phyloP scores from a whole-genome alignment of 2,888 invertebrate genomes.

The Helicoverpa assulta region DNA sequence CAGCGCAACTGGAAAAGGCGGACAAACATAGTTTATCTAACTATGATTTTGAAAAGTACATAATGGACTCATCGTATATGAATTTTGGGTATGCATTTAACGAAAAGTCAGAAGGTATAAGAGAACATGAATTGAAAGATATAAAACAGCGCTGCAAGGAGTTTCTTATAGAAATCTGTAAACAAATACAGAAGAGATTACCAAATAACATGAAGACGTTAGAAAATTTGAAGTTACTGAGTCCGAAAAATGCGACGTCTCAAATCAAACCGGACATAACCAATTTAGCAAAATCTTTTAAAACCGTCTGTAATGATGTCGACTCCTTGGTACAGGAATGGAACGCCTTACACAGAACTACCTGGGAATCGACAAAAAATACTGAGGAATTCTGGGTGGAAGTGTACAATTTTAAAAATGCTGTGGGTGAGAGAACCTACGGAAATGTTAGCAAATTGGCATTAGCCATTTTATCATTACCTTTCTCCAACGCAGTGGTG shows the following conservation, averaged over 20 bases:
- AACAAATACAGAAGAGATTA: slow-evolving; percentile 16
- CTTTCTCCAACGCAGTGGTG: slow-evolving; percentile 52
- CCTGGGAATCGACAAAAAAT: neutral
- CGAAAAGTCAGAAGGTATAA: slow-evolving; percentile 7
- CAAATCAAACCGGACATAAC: slow-evolving; percentile 37
- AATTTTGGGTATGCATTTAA: slow-evolving; percentile 12
- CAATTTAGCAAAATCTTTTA: slow-evolving; percentile 26
- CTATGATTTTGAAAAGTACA: slow-evolving; percentile 16
- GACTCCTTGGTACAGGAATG: slow-evolving; percentile 4
- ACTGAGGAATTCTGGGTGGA: slow-evolving; percentile 3
- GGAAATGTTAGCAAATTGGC: slow-evolving; percentile 14
- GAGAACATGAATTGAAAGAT: slow-evolving; percentile 2
- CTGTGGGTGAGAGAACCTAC: neutral
- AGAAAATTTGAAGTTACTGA: slow-evolving; percentile 24
- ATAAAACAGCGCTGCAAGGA: slow-evolving; percentile 10
- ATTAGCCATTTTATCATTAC: slow-evolving; percentile 20
- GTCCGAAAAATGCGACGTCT: slow-evolving; percentile 24
- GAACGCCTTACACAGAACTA: slow-evolving; percentile 7
- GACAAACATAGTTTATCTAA: slow-evolving; percentile 16
- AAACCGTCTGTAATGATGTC: slow-evolving; percentile 10
- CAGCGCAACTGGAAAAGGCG: slow-evolving; percentile 29
- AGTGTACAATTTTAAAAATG: slow-evolving; percentile 5
- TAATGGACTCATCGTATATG: slow-evolving; percentile 16
- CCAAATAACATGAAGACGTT: slow-evolving; percentile 5
- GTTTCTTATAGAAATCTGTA: slow-evolving; percentile 11